Conservation (phyloP, 2,888 invertebrate genomes). For the Lomographa bimaculata region DNA sequence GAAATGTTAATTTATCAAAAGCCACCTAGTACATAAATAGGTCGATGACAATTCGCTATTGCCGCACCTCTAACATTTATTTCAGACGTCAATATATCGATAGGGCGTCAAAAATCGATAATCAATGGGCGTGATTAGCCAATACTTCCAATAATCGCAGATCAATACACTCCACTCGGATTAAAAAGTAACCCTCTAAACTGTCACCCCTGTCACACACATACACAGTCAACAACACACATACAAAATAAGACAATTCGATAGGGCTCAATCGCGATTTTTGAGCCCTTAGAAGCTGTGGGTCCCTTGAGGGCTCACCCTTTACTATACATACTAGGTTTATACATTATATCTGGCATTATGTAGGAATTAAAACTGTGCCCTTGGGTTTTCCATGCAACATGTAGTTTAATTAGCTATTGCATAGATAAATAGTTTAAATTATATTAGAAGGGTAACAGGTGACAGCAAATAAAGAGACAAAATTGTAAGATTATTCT, state of each 20-base stretch:
- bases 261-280: conserved; percentile 51
- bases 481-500: too few species aligned
- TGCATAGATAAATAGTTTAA: not conserved
- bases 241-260: conserved; percentile 22
- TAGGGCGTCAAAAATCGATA: conserved; percentile 6
- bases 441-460: too few species aligned
- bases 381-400: conserved; percentile 42
- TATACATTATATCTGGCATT: conserved; percentile 64
- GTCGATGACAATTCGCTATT: too few species aligned
- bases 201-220: conserved; percentile 39
- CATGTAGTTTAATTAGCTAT: conserved; percentile 26
- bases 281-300: conserved; percentile 65
- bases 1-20: too few species aligned
- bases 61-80: too few species aligned
- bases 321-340: conserved; percentile 50
- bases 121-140: conserved; percentile 3
- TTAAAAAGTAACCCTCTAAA: conserved; percentile 39
- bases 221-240: conserved; percentile 15
- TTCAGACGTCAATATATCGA: too few species aligned
- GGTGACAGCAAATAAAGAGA: too few species aligned
- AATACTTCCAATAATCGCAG: conserved; percentile 25
- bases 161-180: conserved; percentile 28
- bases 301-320: conserved; percentile 67
- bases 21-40: too few species aligned
- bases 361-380: conserved; percentile 60